Conservation (phyloP, 2,888 invertebrate species). For the Mesorhabditis sp. region DNA sequence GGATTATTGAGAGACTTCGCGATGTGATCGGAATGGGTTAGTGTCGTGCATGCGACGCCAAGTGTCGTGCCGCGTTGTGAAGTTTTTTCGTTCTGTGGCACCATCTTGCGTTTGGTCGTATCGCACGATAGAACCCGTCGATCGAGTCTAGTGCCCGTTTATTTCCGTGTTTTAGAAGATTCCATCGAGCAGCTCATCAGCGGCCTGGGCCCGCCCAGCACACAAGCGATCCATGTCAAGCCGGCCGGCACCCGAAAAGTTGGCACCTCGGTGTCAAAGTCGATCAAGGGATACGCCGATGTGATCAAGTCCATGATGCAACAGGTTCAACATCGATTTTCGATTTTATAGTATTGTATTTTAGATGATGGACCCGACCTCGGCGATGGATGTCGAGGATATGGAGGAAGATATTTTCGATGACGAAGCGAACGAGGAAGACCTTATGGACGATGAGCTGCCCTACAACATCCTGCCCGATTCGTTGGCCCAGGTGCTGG, state of each 20-base stretch:
- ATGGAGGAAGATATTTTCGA: constrained; percentile 40
- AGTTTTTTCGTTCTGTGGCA: too few relatives aligned
- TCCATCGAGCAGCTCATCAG: neutral
- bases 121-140: too few relatives aligned
- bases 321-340: neutral
- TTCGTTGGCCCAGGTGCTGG: constrained; percentile 30
- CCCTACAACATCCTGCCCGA: constrained; percentile 28
- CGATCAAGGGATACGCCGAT: constrained; percentile 30
- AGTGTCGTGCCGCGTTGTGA: too few relatives aligned
- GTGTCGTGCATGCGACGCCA: neutral
- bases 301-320: constrained; percentile 24
- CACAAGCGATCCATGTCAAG: neutral
- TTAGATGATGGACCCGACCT: constrained; percentile 20
- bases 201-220: neutral
- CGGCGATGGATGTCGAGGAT: constrained; percentile 30
- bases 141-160: neutral
- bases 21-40: constrained; percentile 7
- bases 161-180: constrained; percentile 1
- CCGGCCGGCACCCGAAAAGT: neutral
- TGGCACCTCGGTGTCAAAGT: constrained; percentile 17
- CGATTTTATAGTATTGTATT: neutral
- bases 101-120: too few relatives aligned
- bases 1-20: constrained; percentile 7
- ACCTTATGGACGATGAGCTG: constrained; percentile 29
- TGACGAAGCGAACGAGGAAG: constrained; percentile 40